A percentile compares a stretch with the other conserved stretches of the same genome.
Evolutionary conservation across 2,797 vertebrate genomes (phyloP).

Genomic region (Gadopsis marmoratus): DNA sequence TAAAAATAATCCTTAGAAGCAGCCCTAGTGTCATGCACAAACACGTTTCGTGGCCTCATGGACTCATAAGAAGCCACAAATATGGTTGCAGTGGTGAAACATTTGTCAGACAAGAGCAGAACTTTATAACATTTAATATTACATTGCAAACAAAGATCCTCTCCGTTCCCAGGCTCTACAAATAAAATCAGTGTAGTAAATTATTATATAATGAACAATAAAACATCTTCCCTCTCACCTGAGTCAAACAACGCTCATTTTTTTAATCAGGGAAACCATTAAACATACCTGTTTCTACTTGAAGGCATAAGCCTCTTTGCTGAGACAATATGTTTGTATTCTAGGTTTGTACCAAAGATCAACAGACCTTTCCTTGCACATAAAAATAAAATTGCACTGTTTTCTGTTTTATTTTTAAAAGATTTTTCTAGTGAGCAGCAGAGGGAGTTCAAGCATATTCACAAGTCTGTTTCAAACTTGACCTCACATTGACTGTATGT

Average conservation of each 20-base stretch:
- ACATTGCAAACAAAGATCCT: neutral
- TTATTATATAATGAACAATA: neutral
- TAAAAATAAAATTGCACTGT: neutral
- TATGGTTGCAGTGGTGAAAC: neutral
- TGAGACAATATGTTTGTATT: slow-evolving; percentile 6
- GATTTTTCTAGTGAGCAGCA: neutral
- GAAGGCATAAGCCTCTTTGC: neutral
- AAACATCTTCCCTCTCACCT: neutral
- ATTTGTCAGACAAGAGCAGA: neutral
- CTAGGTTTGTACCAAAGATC: slow-evolving; percentile 11
- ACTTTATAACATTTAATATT: neutral
- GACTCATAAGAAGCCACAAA: neutral
- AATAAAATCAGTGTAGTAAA: neutral
- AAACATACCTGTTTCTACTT: neutral
- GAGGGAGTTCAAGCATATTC: neutral
- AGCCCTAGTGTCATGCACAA: neutral
- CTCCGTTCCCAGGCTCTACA: neutral
- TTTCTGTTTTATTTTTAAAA: neutral
- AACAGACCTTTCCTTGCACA: neutral
- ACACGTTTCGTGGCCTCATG: neutral
- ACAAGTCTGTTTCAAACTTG: slow-evolving; percentile 6
- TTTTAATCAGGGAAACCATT: slow-evolving; percentile 10
- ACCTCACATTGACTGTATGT: neutral
- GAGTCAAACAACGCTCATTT: neutral
- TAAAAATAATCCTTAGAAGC: neutral